Evolutionary conservation across 2,888 invertebrate species (phyloP), one percentile per base, ranked within the genome.

Genomic region (Fragum sueziense): DNA sequence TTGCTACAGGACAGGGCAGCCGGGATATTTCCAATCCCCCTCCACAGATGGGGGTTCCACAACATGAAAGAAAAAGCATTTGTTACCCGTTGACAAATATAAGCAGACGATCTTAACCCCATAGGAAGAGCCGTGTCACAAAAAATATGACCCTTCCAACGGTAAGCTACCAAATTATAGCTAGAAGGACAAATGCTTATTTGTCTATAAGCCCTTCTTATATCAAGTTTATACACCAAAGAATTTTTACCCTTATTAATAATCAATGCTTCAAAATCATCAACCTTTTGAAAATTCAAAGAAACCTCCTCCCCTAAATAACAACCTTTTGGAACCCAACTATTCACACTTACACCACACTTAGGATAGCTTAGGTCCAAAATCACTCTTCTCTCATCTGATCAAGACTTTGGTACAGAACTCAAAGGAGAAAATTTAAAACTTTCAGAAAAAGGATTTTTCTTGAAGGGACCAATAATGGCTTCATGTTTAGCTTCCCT

Each of bases 121-220:
- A 52, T 52, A 7, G 22, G n/a, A 4, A 52, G n/a, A 17, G 22
- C 52, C 6, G 52, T 52, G 22, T n/a, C 52, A 9, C 4, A 9
- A 52, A 17, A 52, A 6, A 52, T 52, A 52, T 52, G 52, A 11
- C 20, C 20, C 20, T 22, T 7, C 52, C 22, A 52, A 4, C 6
- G 7, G 20, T 22, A 52, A n/a, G 52, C 52, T n/a, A 52, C 52
- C 6, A 17, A 52, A 22, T 52, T 52, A 22, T 52, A 52, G 22
- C 52, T 52, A 52, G 52, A 52, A 11, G 52, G 52, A 52, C 52
- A 52, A 11, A 52, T 52, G 22, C 52, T 52, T 52, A 52, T 52
- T 52, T 52, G 52, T 20, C 52, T 52, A 20, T 52, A 52, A 11
- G 52, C 52, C 6, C 52, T 9, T 52, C 52, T 52, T 6, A 52